Base-by-base conservation (phyloP, 2,888 invertebrate species). In the Pheosia tremula region DNA sequence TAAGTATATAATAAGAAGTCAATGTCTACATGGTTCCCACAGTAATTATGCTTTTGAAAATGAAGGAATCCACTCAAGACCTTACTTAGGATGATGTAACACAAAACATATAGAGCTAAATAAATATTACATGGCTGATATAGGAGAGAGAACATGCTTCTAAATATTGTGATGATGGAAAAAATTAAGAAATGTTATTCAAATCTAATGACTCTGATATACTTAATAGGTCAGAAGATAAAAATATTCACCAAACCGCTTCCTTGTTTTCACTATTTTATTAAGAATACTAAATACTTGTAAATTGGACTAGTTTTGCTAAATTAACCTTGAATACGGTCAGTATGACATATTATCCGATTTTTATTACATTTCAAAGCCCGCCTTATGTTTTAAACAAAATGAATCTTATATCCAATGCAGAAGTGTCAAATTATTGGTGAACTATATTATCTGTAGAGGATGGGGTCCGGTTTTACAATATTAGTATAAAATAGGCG, bases 341-440 rank as follows among this genome's bases (percentile, higher is more conserved):
- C 71, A 74, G 38, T 57, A 56, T 59, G 56, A 67, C 68, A 68
- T 69, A 75, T 74, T 71, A 55, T 50, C 24, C 63, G 57, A 70
- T 72, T 75, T 60, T 75, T 74, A 77, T 74, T 75, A 69, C 72
- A 76, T 76, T 75, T 75, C 73, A 61, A 57, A 62, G 62, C 63
- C 63, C 60, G 66, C 63, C 39, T 49, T 45, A 58, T 63, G 61
- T 60, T 59, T 66, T 63, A 66, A 67, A 71, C 57, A 67, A 77
- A 69, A 68, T 72, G 68, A 67, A 65, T 71, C 72, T 75, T 74
- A 75, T 67, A 65, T 58, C 64, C 58, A 69, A 52, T 39, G 52
- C 69, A 65, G 61, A 75, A 67, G 71, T 66, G 66, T 66, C 64
- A 37, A 62, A 66, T 62, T 60, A 54, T 56, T 61, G 56, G 64